Conservation (phyloP, 37 sponge, comb jelly and placozoan genomes). For the Halichondria panicea region DNA sequence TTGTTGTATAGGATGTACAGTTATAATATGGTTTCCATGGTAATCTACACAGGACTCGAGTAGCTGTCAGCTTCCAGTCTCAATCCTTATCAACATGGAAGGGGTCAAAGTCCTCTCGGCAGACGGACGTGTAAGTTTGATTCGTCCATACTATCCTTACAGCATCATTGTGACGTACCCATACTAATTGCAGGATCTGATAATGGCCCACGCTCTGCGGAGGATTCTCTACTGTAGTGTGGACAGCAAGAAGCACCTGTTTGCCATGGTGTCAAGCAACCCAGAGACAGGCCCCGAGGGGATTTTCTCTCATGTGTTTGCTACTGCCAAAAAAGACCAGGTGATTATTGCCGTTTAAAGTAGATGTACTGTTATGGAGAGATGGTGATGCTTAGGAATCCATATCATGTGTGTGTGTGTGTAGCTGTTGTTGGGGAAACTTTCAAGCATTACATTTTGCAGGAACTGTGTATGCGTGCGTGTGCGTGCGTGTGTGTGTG, state of each 20-base stretch:
- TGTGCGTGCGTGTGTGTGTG: no score
- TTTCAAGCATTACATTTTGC: no score
- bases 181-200: constrained; percentile 13
- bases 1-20: no score
- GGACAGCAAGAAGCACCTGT: constrained; percentile 45
- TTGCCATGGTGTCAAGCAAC: constrained; percentile 53
- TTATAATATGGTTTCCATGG: neutral
- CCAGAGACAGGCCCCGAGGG: constrained; percentile 38
- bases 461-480: no score
- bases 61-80: constrained; percentile 10
- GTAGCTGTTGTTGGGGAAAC: neutral
- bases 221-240: constrained; percentile 48
- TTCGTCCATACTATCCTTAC: neutral
- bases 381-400: no score
- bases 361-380: neutral
- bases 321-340: constrained; percentile 44
- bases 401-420: no score
- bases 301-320: constrained; percentile 57
- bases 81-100: constrained; percentile 20
- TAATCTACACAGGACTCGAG: constrained; percentile 1
- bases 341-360: neutral
- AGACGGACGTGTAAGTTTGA: constrained; percentile 38
- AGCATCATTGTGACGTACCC: neutral
- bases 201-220: constrained; percentile 71
- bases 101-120: constrained; percentile 44